These are phyloP conservation scores for Limonius californicus DNA, from an alignment of 1,140 invertebrate genomes.

Conservation along the genomic window DNA sequence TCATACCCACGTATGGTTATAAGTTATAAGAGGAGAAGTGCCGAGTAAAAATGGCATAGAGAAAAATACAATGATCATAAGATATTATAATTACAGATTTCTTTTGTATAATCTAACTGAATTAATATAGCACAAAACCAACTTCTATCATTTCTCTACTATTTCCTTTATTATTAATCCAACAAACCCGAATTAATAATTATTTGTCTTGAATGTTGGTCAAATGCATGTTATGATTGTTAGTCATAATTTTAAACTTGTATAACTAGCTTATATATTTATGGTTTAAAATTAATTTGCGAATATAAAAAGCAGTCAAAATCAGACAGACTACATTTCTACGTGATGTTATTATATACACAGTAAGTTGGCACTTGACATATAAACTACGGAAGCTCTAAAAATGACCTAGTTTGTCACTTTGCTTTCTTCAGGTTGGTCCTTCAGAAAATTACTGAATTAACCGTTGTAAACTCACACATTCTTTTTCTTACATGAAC, in stretches of 20 bases:
- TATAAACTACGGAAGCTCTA: constrained; percentile 32
- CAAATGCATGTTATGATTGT: not conserved
- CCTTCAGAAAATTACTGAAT: not conserved
- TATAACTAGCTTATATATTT: not conserved
- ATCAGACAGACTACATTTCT: not conserved
- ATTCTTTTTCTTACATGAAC: not conserved
- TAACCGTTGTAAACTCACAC: not conserved
- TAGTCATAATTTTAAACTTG: not conserved
- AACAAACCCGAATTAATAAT: not conserved
- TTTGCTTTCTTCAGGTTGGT: constrained; percentile 18
- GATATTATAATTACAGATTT: no score
- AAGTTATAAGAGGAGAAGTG: no score
- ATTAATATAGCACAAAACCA: no score
- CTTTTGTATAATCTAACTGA: no score
- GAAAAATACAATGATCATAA: not conserved
- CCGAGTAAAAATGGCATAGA: no score
- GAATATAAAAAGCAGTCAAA: not conserved
- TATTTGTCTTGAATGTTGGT: not conserved
- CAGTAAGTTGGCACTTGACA: constrained; percentile 29
- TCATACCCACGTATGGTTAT: no score
- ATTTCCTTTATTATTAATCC: no score
- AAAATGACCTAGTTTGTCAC: constrained; percentile 11
- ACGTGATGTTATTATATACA: not conserved
- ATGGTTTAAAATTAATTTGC: not conserved
- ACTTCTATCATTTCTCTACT: no score